phyloP scores from a whole-genome alignment of 2,888 invertebrate genomes.

The Adelphocoris suturalis region DNA sequence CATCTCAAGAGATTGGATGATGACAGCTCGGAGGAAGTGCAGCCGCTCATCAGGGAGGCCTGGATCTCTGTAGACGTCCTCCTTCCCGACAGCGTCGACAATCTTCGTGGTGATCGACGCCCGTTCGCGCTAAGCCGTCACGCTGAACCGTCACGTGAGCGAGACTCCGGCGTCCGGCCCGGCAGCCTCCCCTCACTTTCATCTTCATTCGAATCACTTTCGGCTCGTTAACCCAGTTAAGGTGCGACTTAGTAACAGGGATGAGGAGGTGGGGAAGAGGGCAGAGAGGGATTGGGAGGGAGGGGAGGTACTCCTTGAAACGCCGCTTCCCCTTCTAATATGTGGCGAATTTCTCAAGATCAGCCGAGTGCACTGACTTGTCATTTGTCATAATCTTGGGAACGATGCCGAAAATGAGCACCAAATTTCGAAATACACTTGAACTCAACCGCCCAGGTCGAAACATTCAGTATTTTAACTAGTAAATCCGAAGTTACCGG shows the following conservation, averaged over 20 bases:
- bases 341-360: slow-evolving; percentile 16
- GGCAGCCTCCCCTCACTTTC: slow-evolving; percentile 1
- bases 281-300: neutral
- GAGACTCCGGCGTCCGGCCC: neutral
- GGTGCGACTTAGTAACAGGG: neutral
- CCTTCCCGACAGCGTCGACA: neutral
- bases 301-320: slow-evolving; percentile 10
- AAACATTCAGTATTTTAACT: too few species aligned
- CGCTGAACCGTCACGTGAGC: neutral
- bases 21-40: neutral
- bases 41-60: neutral
- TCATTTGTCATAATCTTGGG: neutral
- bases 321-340: slow-evolving; percentile 28
- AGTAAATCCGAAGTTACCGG: too few species aligned
- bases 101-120: neutral
- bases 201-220: slow-evolving; percentile 51
- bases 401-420: neutral
- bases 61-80: neutral
- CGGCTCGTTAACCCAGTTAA: slow-evolving; percentile 51
- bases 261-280: too few species aligned
- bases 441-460: too few species aligned
- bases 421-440: too few species aligned
- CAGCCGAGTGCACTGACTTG: slow-evolving; percentile 12
- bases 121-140: neutral
- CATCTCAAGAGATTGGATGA: neutral